These are phyloP conservation scores for Eupithecia pulchellata DNA, from an alignment of 2,888 invertebrate species.

Conservation along the genomic window DNA sequence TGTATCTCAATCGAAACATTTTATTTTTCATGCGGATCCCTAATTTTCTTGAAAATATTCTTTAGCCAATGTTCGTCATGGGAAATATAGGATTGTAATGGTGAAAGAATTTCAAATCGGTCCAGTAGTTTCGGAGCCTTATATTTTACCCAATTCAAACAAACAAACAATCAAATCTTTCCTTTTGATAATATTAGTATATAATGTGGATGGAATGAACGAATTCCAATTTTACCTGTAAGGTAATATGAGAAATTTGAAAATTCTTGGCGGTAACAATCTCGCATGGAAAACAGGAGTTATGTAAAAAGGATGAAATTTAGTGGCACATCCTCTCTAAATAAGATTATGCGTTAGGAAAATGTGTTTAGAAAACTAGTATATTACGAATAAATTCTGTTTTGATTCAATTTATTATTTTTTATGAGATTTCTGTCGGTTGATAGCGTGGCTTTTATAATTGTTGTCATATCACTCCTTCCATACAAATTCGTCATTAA, in stretches of 20 bases:
- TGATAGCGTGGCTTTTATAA: background rate
- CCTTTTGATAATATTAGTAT: too few relatives aligned
- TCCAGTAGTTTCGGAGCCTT: too few relatives aligned
- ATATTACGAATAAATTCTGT: too few relatives aligned
- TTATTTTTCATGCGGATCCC: too few relatives aligned
- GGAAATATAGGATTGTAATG: too few relatives aligned
- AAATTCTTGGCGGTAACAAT: slow-evolving; percentile 4
- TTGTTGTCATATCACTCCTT: background rate
- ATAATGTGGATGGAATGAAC: background rate
- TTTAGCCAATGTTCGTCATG: too few relatives aligned
- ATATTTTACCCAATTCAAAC: too few relatives aligned
- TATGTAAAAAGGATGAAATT: slow-evolving; percentile 1
- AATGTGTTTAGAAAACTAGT: background rate
- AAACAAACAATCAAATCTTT: too few relatives aligned
- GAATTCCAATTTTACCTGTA: background rate
- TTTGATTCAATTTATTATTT: background rate
- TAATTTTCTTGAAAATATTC: too few relatives aligned
- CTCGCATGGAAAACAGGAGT: background rate
- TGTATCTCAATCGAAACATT: too few relatives aligned
- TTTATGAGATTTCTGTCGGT: background rate
- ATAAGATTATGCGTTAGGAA: background rate
- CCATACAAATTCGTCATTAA: background rate
- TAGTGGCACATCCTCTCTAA: background rate
- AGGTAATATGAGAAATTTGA: background rate
- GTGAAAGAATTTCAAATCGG: too few relatives aligned